A percentile compares a stretch with the other conserved stretches of the same genome.
Evolutionary conservation across 2,113 vertebrate species (phyloP).

Genomic region (Aptenodytes forsteri): DNA sequence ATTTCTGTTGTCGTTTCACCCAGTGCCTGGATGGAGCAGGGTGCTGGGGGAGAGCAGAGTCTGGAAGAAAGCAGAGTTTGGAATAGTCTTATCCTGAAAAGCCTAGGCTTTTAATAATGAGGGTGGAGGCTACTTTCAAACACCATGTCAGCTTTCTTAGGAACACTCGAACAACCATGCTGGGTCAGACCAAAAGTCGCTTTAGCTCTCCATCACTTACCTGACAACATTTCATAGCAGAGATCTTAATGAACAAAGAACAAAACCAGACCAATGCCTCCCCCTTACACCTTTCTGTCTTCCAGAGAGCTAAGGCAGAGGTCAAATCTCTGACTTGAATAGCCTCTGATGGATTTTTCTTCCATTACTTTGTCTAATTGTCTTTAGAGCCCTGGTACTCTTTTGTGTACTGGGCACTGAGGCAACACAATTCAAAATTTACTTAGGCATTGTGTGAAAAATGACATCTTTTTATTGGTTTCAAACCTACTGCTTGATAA

Average conservation of each 20-base stretch:
- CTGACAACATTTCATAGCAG: not conserved
- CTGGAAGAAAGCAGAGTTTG: not conserved
- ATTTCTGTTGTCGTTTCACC: not conserved
- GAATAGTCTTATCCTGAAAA: not conserved
- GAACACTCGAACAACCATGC: not conserved
- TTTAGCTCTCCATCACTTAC: not conserved
- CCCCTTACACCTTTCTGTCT: not conserved
- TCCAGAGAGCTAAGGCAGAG: not conserved
- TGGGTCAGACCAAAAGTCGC: not conserved
- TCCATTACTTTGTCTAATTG: not conserved
- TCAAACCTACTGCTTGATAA: not conserved
- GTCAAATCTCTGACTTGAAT: not conserved
- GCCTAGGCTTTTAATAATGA: not conserved
- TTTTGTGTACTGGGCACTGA: not conserved
- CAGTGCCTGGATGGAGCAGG: not conserved
- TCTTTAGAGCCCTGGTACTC: not conserved
- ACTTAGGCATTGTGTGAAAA: not conserved
- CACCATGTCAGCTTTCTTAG: not conserved
- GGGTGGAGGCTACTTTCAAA: not conserved
- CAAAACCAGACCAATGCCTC: not conserved
- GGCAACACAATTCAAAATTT: not conserved
- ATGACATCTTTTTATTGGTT: not conserved
- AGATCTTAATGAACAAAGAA: not conserved
- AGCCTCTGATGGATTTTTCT: not conserved
- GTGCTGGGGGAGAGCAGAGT: not conserved